Evolutionary conservation across 2,888 invertebrate genomes (phyloP), one percentile per base, ranked within the genome.

Genomic region (Emmelina monodactyla): DNA sequence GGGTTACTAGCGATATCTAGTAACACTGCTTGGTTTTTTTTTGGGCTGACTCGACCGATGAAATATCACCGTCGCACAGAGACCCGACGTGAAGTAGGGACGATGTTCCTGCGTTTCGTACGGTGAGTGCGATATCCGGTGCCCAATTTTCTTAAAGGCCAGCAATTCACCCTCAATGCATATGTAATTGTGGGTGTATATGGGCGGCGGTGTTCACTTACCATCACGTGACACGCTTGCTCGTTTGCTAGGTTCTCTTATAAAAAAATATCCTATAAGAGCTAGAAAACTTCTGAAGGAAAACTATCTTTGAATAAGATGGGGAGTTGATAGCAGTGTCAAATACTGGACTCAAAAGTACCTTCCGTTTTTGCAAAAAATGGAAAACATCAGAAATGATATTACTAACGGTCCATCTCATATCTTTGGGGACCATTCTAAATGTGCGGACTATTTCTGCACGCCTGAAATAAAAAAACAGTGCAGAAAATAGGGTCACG

Each of bases 301-400:
- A 31, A 37, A 37, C 22, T 37, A 33, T 37, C 30, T 37, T 22
- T 33, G 31, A 13, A 33, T 37, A 33, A 25, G 31, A 10, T 33
- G 33, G 33, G 33, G 37, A 7, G 16, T 37, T 12, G 31, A 37
- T 7, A 33, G 37, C 31, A 33, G 33, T 14, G 16, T 37, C 10
- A 37, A 37, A 33, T 33, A 37, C 12, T 37, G 37, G 37, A 15
- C 16, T 3, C 33, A 28, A 7, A 7, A 37, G 22, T 16, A 37
- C 12, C 29, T 37, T 15, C 2, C 33, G 9, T 37, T 37, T 13
- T 5, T 5, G 4, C 6, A 28, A 5, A 28, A 28, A 28, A 32
- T 15, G 1, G 19, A 32, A 32, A 32, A 32, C n/a, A 32, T 32
- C n/a, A 32, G 13, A 32, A 32, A 32, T 32, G 32, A 32, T 19